Conservation (phyloP, 2,113 vertebrate species). For the Chascanopsetta lugubris region DNA sequence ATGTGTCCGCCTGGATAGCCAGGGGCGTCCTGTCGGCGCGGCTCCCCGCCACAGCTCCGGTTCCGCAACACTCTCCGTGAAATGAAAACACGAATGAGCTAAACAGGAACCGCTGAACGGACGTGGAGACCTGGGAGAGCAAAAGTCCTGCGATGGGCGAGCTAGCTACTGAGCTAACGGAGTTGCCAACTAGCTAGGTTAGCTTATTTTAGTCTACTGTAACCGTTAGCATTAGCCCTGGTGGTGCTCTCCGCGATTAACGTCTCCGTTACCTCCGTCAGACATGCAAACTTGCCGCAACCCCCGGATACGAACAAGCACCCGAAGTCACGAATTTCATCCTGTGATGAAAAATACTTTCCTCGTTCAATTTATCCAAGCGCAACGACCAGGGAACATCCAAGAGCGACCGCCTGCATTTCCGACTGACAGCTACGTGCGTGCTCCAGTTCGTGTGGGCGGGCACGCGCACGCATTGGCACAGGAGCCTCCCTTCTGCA, state of each 20-base stretch:
- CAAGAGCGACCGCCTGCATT: constrained; percentile 66
- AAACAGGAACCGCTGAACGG: constrained; percentile 4
- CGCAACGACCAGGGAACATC: constrained; percentile 37
- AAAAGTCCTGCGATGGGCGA: constrained; percentile 39
- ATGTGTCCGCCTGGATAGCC: constrained; percentile 79
- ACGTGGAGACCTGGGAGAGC: constrained; percentile 24
- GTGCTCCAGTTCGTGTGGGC: constrained; percentile 47
- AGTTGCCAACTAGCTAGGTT: constrained; percentile 52
- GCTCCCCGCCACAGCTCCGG: constrained; percentile 81
- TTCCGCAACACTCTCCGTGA: constrained; percentile 55
- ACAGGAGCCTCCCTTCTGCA: constrained; percentile 42
- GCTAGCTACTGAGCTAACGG: constrained; percentile 39
- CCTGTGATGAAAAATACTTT: not conserved
- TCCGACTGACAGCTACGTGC: constrained; percentile 83
- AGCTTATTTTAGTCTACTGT: constrained; percentile 56
- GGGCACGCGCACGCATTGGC: constrained; percentile 45
- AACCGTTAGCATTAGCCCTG: constrained; percentile 51
- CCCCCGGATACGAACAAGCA: not conserved
- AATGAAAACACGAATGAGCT: constrained; percentile 17
- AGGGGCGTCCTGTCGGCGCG: constrained; percentile 61
- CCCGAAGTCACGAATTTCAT: constrained; percentile 11
- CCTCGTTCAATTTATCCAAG: constrained; percentile 39
- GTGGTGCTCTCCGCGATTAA: constrained; percentile 33
- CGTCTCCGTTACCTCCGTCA: constrained; percentile 13
- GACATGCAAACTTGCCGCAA: not conserved